Percentiles rank a stretch among this genome's conserved stretches.
Conservation (phyloP, 2,888 invertebrate genomes). For the Agriopis leucophaearia region DNA sequence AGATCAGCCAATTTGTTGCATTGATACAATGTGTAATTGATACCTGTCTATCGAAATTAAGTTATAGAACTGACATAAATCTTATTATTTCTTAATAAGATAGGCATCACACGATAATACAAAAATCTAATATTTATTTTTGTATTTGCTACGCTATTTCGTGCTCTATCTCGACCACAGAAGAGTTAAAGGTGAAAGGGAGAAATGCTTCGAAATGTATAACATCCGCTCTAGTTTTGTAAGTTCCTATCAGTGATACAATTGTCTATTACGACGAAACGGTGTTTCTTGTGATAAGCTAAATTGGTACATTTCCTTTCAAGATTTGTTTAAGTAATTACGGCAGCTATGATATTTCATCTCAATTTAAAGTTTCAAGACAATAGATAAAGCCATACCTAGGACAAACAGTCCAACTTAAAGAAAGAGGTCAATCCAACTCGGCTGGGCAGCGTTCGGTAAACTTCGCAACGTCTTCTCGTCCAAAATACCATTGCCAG, state of each 20-base stretch:
- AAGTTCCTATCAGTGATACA: conserved; percentile 35
- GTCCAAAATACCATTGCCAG: no score
- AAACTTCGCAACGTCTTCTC: no score
- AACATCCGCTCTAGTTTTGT: conserved; percentile 61
- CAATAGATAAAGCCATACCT: no score
- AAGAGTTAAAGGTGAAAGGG: conserved; percentile 13
- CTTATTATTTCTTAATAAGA: conserved; percentile 33
- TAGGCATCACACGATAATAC: conserved; percentile 8
- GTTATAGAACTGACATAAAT: conserved; percentile 12
- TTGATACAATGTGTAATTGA: conserved; percentile 42
- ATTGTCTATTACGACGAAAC: conserved; percentile 33
- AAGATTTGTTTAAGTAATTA: conserved; percentile 8
- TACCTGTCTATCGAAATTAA: conserved; percentile 38
- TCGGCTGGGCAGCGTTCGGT: no score
- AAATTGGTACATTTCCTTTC: conserved; percentile 29
- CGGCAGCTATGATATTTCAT: no score
- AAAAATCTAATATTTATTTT: conserved; percentile 13
- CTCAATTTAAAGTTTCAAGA: no score
- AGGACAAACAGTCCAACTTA: no score
- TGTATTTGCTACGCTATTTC: conserved; percentile 4
- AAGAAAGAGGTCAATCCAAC: no score
- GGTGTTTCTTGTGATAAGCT: conserved; percentile 36
- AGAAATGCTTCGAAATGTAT: conserved; percentile 35
- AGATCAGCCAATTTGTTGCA: conserved; percentile 36
- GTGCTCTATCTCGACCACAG: background rate